Evolutionary conservation across 2,797 vertebrate species (phyloP).

Genomic region (Cuniculus paca): DNA sequence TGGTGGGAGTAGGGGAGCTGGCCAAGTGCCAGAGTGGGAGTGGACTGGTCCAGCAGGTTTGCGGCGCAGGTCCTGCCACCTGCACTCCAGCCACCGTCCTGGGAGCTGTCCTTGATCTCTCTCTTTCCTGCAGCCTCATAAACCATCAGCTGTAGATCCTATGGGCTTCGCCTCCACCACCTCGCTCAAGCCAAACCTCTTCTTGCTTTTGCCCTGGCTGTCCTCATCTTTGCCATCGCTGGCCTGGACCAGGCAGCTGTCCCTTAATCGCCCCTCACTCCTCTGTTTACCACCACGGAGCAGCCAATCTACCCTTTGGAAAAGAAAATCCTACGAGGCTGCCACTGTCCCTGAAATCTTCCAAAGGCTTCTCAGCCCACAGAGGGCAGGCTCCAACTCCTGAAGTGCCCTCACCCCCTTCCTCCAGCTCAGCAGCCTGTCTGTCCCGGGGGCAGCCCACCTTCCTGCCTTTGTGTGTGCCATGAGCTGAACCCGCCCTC

Average conservation of each 20-base stretch:
- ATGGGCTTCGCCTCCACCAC: not conserved
- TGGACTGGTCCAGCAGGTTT: not conserved
- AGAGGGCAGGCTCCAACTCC: not conserved
- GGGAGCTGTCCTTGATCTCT: not conserved
- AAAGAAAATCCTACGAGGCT: not conserved
- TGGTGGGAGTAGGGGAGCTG: not conserved
- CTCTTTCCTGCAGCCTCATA: not conserved
- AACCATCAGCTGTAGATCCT: not conserved
- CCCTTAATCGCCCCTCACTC: rapidly evolving
- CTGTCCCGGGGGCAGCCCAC: not conserved
- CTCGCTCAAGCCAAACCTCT: rapidly evolving
- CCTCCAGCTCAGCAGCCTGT: not conserved
- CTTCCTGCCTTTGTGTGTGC: not conserved
- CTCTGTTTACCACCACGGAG: too few relatives aligned
- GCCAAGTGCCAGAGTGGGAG: not conserved
- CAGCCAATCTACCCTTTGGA: not conserved
- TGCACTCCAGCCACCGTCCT: not conserved
- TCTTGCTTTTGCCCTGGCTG: too few relatives aligned
- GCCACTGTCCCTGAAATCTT: not conserved
- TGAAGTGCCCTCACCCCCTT: not conserved
- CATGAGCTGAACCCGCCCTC: not conserved
- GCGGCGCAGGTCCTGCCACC: not conserved
- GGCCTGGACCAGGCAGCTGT: not conserved
- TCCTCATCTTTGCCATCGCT: rapidly evolving
- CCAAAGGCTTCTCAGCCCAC: not conserved